Percentiles rank a stretch among this genome's conserved stretches.
These are phyloP conservation scores for Lacerta agilis DNA, from an alignment of 2,797 vertebrate species.

Conservation along the genomic window DNA sequence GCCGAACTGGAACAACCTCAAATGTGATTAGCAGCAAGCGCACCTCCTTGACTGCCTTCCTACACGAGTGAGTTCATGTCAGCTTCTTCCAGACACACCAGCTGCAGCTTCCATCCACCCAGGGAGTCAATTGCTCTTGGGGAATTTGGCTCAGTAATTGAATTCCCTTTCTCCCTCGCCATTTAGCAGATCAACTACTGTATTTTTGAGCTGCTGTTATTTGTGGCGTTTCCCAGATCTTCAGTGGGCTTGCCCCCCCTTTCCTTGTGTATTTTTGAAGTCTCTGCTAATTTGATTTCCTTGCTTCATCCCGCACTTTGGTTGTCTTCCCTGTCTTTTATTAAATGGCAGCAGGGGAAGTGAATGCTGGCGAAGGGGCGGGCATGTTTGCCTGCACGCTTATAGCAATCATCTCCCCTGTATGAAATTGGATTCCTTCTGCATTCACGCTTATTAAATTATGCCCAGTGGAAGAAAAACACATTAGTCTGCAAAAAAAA, in stretches of 20 bases:
- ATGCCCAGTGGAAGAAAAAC: conserved; percentile 9
- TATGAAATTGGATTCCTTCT: conserved; percentile 47
- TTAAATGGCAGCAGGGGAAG: conserved; percentile 53
- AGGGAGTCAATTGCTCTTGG: conserved; percentile 17
- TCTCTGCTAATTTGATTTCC: conserved; percentile 51
- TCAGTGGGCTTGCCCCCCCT: fast-evolving
- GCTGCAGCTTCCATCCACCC: not conserved
- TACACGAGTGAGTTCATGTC: not conserved
- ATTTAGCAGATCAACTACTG: conserved; percentile 10
- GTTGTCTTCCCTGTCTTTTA: conserved; percentile 49
- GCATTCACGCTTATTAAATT: conserved; percentile 35
- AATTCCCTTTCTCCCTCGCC: conserved; percentile 27
- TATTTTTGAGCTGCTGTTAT: not conserved
- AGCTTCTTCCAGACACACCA: not conserved
- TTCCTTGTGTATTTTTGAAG: conserved; percentile 13
- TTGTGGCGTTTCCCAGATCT: conserved; percentile 13
- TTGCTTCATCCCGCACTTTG: conserved; percentile 28
- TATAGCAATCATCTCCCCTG: conserved; percentile 30
- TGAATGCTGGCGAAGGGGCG: conserved; percentile 2
- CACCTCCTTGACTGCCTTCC: not conserved
- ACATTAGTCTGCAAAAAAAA: conserved; percentile 11
- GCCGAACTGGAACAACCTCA: not conserved
- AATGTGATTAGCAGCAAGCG: not conserved
- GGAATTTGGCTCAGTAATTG: conserved; percentile 36
- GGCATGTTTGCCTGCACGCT: conserved; percentile 14